These are phyloP conservation scores for Sceloporus tristichus DNA, from an alignment of 2,113 vertebrate species.

Conservation along the genomic window DNA sequence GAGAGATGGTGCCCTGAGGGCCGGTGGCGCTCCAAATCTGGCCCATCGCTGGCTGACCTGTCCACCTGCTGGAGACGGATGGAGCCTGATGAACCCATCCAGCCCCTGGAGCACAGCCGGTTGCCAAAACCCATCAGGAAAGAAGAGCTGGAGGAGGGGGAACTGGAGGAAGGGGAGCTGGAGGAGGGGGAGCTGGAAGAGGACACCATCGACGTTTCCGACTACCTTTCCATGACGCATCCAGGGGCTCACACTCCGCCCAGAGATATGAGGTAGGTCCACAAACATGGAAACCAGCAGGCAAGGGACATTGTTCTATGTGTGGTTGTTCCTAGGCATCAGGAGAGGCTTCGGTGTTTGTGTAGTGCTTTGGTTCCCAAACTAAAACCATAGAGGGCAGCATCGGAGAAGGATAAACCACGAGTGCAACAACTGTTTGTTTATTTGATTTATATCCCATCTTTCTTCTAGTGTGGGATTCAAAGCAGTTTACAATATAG, in stretches of 20 bases:
- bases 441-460: too few species aligned
- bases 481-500: too few species aligned
- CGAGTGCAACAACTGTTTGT: too few species aligned
- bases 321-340: not conserved
- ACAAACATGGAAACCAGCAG: too few species aligned
- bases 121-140: conserved; percentile 75
- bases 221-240: conserved; percentile 68
- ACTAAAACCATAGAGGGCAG: accelerated
- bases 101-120: conserved; percentile 76
- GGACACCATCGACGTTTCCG: conserved; percentile 59
- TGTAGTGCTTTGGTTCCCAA: not conserved
- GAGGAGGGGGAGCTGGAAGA: conserved; percentile 81
- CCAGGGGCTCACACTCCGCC: conserved; percentile 68
- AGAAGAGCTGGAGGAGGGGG: conserved; percentile 81
- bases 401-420: too few species aligned
- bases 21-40: conserved; percentile 78
- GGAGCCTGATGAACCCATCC: conserved; percentile 77
- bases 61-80: conserved; percentile 78
- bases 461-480: too few species aligned
- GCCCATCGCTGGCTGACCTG: conserved; percentile 66
- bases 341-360: accelerated
- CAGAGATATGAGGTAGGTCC: conserved; percentile 74
- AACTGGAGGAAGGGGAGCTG: conserved; percentile 80
- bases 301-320: too few species aligned
- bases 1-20: conserved; percentile 79